Base-by-base conservation (phyloP, 2,888 invertebrate genomes). In the Eupithecia tripunctaria region DNA sequence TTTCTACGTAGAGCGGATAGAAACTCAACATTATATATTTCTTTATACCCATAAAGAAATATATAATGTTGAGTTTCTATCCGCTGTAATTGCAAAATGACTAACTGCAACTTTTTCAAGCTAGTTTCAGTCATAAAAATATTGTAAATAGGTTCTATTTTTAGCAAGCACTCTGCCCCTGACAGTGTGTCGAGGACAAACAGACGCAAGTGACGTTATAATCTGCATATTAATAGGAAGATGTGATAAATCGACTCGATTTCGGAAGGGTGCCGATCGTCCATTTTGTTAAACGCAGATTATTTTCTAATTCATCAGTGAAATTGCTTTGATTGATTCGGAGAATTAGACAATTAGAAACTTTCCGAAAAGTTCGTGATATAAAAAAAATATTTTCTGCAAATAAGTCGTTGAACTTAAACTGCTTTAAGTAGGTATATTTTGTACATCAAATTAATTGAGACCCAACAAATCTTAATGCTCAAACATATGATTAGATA, bases 201-300 rank as follows among this genome's bases (percentile, higher is more conserved):
- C 56, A 74, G 67, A 65, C 70, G 27, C 60, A 27, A 29, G 63
- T 63, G 75, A 75, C 75, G 68, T 70, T 5, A 63, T 70, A 75
- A 75, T 75, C 72, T 75, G 66, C 68, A 75, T 75, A 62, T 14
- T 73, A 68, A 75, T 75, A 68, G 72, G 62, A 64, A 64, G 65
- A 69, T 67, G 67, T 71, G 71, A 68, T 74, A 67, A 67, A 67
- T 74, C 68, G 62, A 64, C 21, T 68, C 63, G 43, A 63, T 71
- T 69, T 36, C 25, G 38, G 36, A 68, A 56, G 25, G 56, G 25
- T 56, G 56, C 56, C 56, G 25, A 25, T 25, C 56, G 14, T 5
- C 21, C 12, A 4, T 25, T 25, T 56, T 25, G 25, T 56, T 56
- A 56, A 14, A 25, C 14, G 25, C 14, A 5, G 21, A 56, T 25